Evolutionary conservation across 1,140 invertebrate species (phyloP).

Genomic region (Phthorimaea operculella): DNA sequence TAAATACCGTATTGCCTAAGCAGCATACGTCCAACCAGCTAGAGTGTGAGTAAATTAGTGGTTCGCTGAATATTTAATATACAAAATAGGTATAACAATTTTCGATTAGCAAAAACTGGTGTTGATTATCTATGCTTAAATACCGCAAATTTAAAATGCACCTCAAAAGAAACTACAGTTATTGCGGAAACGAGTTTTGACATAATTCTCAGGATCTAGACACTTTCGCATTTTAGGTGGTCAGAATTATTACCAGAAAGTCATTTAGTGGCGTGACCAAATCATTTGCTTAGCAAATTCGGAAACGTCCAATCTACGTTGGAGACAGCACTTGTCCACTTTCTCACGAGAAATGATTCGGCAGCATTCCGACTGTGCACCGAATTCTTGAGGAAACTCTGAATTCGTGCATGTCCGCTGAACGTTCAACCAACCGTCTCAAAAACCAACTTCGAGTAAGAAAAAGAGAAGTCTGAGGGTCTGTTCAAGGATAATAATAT

Average conservation of each 20-base stretch:
- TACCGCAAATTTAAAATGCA: neutral
- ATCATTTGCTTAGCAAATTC: slow-evolving; percentile 57
- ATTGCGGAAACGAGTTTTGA: slow-evolving; percentile 33
- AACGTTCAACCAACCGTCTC: slow-evolving; percentile 43
- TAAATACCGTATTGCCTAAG: neutral
- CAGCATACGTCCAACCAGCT: neutral
- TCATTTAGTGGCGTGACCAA: slow-evolving; percentile 48
- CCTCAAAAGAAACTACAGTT: neutral
- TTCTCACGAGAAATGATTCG: slow-evolving; percentile 62
- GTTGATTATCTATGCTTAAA: neutral
- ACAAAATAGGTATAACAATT: neutral
- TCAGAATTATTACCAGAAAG: slow-evolving; percentile 57
- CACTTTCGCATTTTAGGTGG: slow-evolving; percentile 24
- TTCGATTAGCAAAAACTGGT: neutral
- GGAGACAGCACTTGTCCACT: slow-evolving; percentile 36
- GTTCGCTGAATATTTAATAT: neutral
- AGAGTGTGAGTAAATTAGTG: neutral
- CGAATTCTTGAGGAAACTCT: slow-evolving; percentile 52
- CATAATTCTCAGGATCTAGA: slow-evolving; percentile 51
- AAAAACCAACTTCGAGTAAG: slow-evolving; percentile 30
- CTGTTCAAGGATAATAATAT: too few relatives aligned
- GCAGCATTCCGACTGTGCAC: slow-evolving; percentile 47
- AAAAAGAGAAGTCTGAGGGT: too few relatives aligned
- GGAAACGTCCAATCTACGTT: slow-evolving; percentile 44
- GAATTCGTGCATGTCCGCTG: slow-evolving; percentile 63